Evolutionary conservation across 37 sponge, comb jelly and placozoan genomes (phyloP).

Genomic region (Crambe crambe): DNA sequence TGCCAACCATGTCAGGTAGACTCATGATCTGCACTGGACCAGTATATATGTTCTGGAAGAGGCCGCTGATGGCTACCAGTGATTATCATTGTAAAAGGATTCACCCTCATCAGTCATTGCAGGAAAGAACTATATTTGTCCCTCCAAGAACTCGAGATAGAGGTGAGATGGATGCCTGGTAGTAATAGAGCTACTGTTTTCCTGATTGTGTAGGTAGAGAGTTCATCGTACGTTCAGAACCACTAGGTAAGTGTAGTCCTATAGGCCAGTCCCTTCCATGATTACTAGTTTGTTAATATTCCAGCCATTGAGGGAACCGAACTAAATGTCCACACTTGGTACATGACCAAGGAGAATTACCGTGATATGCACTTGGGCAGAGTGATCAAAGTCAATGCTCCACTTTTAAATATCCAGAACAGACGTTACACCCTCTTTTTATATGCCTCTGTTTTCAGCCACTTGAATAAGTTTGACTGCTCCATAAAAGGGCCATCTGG

Average conservation of each 20-base stretch:
- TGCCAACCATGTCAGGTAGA: neutral
- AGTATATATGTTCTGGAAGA: slow-evolving; percentile 17
- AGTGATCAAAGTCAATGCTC: slow-evolving; percentile 27
- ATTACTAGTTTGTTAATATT: neutral
- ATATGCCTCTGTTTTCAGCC: neutral
- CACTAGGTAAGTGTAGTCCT: neutral
- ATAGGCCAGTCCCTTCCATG: too few species aligned
- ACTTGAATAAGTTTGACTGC: neutral
- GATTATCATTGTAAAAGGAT: neutral
- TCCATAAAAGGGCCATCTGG: neutral
- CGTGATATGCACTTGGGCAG: slow-evolving; percentile 7
- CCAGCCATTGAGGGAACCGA: neutral
- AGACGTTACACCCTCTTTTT: neutral
- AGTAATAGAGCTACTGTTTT: neutral
- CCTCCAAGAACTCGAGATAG: neutral
- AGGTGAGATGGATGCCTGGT: too few species aligned
- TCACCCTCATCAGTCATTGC: neutral
- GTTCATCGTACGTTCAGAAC: neutral
- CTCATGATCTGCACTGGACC: slow-evolving; percentile 15
- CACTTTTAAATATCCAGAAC: neutral
- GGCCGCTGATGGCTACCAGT: slow-evolving; percentile 13
- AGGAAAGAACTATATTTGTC: neutral
- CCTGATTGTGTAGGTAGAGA: neutral
- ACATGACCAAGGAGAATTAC: slow-evolving; percentile 36
- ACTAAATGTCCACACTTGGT: slow-evolving; percentile 22